Conservation (phyloP, 2,113 vertebrate species). For the Neodon shergylaensis region DNA sequence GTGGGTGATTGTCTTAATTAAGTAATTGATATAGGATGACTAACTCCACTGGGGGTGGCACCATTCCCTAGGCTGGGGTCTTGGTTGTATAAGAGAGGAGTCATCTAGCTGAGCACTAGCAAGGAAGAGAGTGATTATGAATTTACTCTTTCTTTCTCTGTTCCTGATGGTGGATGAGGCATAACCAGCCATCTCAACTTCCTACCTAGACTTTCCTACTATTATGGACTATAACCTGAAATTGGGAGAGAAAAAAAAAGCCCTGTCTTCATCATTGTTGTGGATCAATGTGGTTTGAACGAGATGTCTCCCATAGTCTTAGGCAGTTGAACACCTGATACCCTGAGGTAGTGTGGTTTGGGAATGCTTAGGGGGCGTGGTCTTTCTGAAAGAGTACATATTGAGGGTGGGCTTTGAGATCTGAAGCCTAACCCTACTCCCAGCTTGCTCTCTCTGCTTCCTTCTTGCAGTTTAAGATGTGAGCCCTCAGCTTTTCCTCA, state of each 20-base stretch:
- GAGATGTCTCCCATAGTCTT: neutral
- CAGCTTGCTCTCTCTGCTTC: neutral
- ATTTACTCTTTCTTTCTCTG: neutral
- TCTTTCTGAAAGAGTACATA: neutral
- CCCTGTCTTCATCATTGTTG: neutral
- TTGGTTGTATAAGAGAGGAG: neutral
- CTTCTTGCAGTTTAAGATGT: neutral
- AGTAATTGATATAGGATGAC: neutral
- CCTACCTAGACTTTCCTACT: neutral
- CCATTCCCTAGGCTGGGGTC: neutral
- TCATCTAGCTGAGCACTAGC: neutral
- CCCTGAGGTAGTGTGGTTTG: neutral
- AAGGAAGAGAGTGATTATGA: neutral
- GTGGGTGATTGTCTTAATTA: neutral
- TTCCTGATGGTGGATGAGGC: too few species aligned
- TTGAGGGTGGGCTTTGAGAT: neutral
- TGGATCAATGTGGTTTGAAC: neutral
- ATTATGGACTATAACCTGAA: neutral
- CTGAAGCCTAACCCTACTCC: neutral
- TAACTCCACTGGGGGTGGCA: neutral
- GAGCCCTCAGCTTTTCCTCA: neutral
- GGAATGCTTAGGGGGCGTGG: neutral
- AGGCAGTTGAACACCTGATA: neutral
- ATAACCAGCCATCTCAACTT: neutral
- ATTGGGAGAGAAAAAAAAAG: neutral